Evolutionary conservation across 2,113 vertebrate species (phyloP).

Genomic region (Thalassarche chlororhynchos): DNA sequence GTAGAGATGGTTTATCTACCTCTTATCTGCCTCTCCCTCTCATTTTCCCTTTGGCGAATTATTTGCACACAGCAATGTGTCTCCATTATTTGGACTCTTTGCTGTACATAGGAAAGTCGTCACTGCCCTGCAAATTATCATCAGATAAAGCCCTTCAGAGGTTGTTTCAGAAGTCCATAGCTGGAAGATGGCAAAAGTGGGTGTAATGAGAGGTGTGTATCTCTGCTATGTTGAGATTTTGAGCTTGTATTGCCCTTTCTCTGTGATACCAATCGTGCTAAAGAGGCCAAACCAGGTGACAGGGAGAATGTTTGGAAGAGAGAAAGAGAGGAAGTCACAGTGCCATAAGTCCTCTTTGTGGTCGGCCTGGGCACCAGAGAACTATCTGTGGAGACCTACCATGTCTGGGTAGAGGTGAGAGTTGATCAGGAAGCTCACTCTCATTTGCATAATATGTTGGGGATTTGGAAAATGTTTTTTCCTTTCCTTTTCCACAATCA

Average conservation of each 20-base stretch:
- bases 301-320: background rate
- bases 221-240: background rate
- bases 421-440: background rate
- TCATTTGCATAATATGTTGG: background rate
- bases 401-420: background rate
- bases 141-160: background rate
- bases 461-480: background rate
- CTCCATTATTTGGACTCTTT: background rate
- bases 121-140: background rate
- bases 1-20: background rate
- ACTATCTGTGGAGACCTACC: background rate
- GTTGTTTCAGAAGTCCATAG: background rate
- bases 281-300: background rate
- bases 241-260: background rate
- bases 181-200: background rate
- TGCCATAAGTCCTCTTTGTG: background rate
- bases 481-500: background rate
- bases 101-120: background rate
- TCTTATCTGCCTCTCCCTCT: background rate
- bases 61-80: accelerated
- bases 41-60: background rate
- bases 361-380: background rate
- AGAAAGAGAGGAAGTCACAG: background rate
- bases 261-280: background rate
- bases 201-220: background rate